A percentile compares a stretch with the other conserved stretches of the same genome.
Conservation (phyloP, 2,113 vertebrate genomes). For the Pipra filicauda region DNA sequence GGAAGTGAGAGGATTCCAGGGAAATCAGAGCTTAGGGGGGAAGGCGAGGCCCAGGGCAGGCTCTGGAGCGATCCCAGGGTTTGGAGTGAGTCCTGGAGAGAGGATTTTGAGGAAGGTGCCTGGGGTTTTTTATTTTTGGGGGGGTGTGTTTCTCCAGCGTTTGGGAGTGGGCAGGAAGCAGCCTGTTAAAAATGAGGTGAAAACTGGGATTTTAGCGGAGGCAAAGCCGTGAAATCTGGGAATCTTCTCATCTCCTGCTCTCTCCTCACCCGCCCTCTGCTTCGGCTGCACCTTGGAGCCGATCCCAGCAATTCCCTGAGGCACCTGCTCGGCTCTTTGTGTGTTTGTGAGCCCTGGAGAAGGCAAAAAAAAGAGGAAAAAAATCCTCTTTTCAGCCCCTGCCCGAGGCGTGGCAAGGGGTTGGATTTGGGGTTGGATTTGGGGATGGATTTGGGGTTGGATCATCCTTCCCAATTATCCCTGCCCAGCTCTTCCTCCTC, state of each 20-base stretch:
- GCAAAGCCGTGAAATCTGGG: neutral
- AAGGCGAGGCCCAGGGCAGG: neutral
- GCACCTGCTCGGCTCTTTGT: neutral
- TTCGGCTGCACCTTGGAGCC: neutral
- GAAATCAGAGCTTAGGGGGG: neutral
- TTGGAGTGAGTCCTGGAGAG: neutral
- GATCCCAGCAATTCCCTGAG: neutral
- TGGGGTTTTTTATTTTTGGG: neutral
- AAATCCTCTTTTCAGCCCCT: too few species aligned
- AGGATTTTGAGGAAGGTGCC: neutral
- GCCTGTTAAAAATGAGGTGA: neutral
- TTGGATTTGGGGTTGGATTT: too few species aligned
- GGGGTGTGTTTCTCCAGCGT: too few species aligned
- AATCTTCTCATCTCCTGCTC: neutral
- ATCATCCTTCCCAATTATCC: neutral
- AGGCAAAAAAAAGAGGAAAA: neutral
- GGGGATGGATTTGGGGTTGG: neutral
- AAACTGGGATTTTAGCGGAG: neutral
- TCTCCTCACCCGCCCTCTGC: neutral
- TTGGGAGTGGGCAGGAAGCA: neutral
- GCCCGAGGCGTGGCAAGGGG: too few species aligned
- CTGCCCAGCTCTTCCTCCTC: neutral
- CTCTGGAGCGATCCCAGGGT: accelerated
- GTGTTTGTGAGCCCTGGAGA: neutral
- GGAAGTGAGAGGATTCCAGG: too few species aligned